Evolutionary conservation across 2,797 vertebrate species (phyloP).

Genomic region (Cichlasoma orientale): DNA sequence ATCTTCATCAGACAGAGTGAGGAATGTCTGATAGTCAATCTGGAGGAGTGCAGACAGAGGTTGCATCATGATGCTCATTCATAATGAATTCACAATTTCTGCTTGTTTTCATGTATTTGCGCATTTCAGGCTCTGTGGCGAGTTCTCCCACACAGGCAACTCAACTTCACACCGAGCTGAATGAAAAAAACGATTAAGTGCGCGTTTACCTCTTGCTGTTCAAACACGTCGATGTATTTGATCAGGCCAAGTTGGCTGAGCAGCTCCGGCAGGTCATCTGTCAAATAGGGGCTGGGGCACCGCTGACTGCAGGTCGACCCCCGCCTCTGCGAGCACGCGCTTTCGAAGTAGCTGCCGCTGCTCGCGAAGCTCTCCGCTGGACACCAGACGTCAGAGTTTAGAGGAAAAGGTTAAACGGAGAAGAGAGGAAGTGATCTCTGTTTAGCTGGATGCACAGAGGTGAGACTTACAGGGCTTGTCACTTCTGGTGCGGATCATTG

Average conservation of each 20-base stretch:
- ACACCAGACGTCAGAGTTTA: constrained; percentile 21
- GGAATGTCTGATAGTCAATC: constrained; percentile 87
- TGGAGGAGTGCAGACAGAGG: constrained; percentile 44
- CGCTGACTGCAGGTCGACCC: constrained; percentile 70
- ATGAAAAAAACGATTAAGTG: not conserved
- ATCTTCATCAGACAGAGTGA: constrained; percentile 85
- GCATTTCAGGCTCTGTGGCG: not conserved
- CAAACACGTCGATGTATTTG: constrained; percentile 83
- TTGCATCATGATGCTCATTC: constrained; percentile 14
- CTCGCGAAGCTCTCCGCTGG: constrained; percentile 71
- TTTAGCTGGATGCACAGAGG: not conserved
- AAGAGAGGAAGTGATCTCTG: not conserved
- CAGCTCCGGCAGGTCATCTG: constrained; percentile 78
- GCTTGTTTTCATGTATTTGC: not conserved
- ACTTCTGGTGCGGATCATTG: constrained; percentile 47
- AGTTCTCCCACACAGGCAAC: not conserved
- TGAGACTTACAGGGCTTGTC: constrained; percentile 70
- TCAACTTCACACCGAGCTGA: not conserved
- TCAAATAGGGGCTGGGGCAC: constrained; percentile 66
- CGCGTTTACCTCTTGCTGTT: constrained; percentile 82
- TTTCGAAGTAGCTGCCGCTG: constrained; percentile 72
- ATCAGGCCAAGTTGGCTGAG: constrained; percentile 80
- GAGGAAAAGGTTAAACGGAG: not conserved
- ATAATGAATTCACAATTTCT: constrained; percentile 6
- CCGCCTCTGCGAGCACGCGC: constrained; percentile 64